phyloP scores from a whole-genome alignment of 2,888 invertebrate genomes.

The Asteroscopus sphinx region DNA sequence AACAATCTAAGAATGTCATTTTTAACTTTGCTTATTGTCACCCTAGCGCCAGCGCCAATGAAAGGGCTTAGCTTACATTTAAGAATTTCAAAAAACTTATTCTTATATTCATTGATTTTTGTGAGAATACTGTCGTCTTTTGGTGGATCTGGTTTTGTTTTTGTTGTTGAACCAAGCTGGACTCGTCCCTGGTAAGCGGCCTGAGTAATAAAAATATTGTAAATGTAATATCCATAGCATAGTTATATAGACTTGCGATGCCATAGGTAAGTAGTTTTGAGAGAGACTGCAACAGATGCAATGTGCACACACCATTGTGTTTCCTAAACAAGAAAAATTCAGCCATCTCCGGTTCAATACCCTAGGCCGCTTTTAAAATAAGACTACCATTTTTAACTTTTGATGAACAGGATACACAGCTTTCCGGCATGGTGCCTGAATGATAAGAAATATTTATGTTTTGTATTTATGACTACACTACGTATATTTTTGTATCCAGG shows the following conservation, averaged over 20 bases:
- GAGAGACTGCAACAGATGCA: too few relatives aligned
- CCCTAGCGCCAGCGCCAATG: too few relatives aligned
- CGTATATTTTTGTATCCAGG: too few relatives aligned
- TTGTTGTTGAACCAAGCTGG: background rate
- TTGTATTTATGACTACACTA: conserved; percentile 2
- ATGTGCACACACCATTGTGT: background rate
- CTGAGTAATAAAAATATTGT: conserved; percentile 18
- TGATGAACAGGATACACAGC: conserved; percentile 43
- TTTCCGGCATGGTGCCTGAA: conserved; percentile 60
- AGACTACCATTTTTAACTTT: conserved; percentile 52
- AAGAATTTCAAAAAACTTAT: too few relatives aligned
- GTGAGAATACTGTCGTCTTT: too few relatives aligned
- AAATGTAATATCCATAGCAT: conserved; percentile 9
- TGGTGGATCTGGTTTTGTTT: too few relatives aligned
- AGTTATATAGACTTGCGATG: conserved; percentile 17
- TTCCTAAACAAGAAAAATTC: background rate
- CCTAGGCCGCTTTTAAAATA: conserved; percentile 41
- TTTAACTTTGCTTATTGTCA: background rate
- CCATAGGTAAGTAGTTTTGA: too few relatives aligned
- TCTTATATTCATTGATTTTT: background rate
- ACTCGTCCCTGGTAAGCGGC: background rate
- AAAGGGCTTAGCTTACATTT: too few relatives aligned
- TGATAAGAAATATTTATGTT: conserved; percentile 45
- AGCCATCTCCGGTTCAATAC: conserved; percentile 20
- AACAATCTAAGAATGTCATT: too few relatives aligned